Conservation (phyloP, 2,113 vertebrate genomes). For the Crotalus viridis region DNA sequence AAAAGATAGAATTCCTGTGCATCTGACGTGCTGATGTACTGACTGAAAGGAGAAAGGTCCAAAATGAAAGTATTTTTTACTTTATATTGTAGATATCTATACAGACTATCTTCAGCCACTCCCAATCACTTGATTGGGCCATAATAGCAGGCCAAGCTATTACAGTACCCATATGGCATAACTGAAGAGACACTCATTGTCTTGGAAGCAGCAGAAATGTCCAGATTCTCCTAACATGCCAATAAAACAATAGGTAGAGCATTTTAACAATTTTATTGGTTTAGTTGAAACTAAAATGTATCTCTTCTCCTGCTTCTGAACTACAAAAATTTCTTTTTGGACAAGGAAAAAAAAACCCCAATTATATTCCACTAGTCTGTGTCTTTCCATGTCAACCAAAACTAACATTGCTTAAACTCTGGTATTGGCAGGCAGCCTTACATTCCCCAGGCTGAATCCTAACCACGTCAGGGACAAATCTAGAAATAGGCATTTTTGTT, state of each 20-base stretch:
- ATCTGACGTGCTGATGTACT: background rate
- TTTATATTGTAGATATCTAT: background rate
- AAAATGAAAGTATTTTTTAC: background rate
- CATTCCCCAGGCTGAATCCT: slow-evolving; percentile 28
- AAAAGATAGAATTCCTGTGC: background rate
- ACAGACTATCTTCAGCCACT: background rate
- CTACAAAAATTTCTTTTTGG: background rate
- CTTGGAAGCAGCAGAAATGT: background rate
- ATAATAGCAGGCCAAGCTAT: background rate
- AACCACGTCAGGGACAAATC: slow-evolving; percentile 19
- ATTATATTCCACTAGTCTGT: background rate
- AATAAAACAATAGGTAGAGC: background rate
- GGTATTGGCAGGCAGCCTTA: slow-evolving; percentile 13
- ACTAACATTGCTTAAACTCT: background rate
- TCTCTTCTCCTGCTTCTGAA: background rate
- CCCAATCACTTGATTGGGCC: background rate
- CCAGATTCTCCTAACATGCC: background rate
- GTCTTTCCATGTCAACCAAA: background rate
- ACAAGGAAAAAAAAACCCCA: background rate
- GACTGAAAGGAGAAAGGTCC: background rate
- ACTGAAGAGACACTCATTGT: background rate
- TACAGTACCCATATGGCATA: background rate
- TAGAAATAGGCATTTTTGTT: slow-evolving; percentile 30
- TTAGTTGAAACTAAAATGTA: background rate
- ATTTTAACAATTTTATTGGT: background rate